Conservation (phyloP, 2,888 invertebrate genomes). For the Tenthredo distinguenda region DNA sequence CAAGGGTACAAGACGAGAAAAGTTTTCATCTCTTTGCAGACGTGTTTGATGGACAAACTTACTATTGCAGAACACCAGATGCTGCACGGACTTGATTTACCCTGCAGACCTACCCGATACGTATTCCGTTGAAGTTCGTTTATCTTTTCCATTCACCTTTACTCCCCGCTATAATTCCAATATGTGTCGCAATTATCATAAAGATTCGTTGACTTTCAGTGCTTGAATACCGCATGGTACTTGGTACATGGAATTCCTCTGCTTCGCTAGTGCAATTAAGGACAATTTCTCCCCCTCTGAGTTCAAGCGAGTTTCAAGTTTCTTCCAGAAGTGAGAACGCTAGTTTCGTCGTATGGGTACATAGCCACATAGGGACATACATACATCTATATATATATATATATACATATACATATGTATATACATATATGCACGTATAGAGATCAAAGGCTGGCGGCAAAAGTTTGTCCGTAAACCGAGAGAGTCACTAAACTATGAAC, state of each 20-base stretch:
- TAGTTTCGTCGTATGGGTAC: not conserved
- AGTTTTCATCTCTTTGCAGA: not conserved
- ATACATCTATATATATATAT: not conserved
- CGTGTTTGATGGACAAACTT: conserved; percentile 23
- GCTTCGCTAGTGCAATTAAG: not conserved
- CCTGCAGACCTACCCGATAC: not conserved
- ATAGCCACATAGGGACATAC: not conserved
- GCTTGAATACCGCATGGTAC: not conserved
- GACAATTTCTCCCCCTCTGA: conserved; percentile 17
- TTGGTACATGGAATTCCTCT: not conserved
- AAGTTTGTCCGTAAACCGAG: conserved; percentile 27
- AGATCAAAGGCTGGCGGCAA: conserved; percentile 29
- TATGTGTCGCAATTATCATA: not conserved
- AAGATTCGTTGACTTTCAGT: not conserved
- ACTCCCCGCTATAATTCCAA: not conserved
- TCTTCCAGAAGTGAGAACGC: conserved; percentile 32
- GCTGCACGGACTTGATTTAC: not conserved
- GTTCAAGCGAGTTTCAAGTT: conserved; percentile 34
- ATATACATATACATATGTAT: not conserved
- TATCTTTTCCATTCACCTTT: not conserved
- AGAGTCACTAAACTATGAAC: conserved; percentile 40
- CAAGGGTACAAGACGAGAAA: conserved; percentile 12
- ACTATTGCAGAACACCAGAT: not conserved
- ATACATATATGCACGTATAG: not conserved
- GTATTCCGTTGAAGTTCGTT: not conserved